These are phyloP conservation scores for Pelvicachromis taeniatus DNA, from an alignment of 2,113 vertebrate species.

Conservation along the genomic window DNA sequence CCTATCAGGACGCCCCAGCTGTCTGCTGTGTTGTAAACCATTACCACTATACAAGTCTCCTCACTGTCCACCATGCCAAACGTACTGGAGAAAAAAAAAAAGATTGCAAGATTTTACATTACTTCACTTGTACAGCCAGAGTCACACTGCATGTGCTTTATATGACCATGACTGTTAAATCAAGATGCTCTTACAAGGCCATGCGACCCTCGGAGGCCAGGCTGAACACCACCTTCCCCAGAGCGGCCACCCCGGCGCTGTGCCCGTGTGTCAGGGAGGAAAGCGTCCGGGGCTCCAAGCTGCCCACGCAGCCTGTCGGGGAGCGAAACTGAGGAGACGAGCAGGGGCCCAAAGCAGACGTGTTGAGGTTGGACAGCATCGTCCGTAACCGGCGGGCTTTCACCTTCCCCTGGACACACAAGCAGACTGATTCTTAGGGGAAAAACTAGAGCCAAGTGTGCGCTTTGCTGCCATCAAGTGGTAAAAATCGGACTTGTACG, in stretches of 20 bases:
- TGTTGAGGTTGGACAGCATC: conserved; percentile 80
- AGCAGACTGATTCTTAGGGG: not conserved
- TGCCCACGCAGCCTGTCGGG: conserved; percentile 73
- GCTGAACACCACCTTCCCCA: conserved; percentile 90
- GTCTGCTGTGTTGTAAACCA: conserved; percentile 88
- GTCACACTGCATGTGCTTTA: not conserved
- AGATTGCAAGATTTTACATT: not conserved
- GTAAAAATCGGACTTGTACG: not conserved
- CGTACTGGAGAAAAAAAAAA: conserved; percentile 64
- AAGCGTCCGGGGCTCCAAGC: conserved; percentile 70
- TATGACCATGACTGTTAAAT: not conserved
- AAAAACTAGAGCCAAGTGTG: not conserved
- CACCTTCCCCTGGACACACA: conserved; percentile 78
- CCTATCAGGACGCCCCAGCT: conserved; percentile 90
- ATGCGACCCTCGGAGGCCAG: conserved; percentile 84
- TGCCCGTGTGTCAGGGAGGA: conserved; percentile 72
- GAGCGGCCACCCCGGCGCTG: conserved; percentile 76
- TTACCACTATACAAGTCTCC: conserved; percentile 81
- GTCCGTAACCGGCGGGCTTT: conserved; percentile 82
- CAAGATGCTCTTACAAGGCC: conserved; percentile 81
- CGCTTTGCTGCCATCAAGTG: conserved; percentile 52
- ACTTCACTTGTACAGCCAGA: not conserved
- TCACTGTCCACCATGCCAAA: conserved; percentile 87
- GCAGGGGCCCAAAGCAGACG: conserved; percentile 79
- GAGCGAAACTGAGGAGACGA: conserved; percentile 76